phyloP scores from a whole-genome alignment of 2,797 vertebrate species.

The Notamacropus eugenii region DNA sequence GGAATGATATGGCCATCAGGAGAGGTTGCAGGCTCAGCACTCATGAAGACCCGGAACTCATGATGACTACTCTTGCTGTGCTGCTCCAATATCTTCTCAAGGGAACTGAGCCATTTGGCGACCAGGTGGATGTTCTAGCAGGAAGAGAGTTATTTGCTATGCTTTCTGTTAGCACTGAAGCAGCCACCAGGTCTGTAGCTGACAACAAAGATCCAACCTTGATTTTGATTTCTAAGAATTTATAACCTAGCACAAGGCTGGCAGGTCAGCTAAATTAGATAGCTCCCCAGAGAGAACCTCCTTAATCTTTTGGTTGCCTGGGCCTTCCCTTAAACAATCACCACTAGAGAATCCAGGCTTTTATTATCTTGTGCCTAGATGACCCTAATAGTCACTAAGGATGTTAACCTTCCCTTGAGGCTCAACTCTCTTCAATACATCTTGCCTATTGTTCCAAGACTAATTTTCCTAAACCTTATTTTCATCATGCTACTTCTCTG shows the following conservation, averaged over 20 bases:
- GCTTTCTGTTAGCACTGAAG: fast-evolving
- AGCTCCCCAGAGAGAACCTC: background rate
- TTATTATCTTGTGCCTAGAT: background rate
- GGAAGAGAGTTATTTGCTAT: conserved; percentile 46
- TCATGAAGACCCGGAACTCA: conserved; percentile 93
- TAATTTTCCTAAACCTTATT: conserved; percentile 45
- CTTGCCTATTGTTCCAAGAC: conserved; percentile 51
- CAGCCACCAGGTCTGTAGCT: background rate
- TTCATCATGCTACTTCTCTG: background rate
- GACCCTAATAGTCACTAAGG: background rate
- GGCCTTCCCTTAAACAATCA: background rate
- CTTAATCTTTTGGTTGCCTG: background rate
- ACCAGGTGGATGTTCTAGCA: conserved; percentile 96
- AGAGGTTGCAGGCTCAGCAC: conserved; percentile 92
- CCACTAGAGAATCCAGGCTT: background rate
- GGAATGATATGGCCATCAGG: conserved; percentile 92
- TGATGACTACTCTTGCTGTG: conserved; percentile 87
- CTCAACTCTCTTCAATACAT: conserved; percentile 14
- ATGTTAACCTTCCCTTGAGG: background rate
- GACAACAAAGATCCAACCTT: background rate
- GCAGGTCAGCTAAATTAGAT: background rate
- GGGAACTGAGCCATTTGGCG: conserved; percentile 91
- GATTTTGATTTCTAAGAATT: background rate
- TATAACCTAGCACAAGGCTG: background rate
- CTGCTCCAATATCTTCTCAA: conserved; percentile 95